These are phyloP conservation scores for Melanostoma scalare DNA, from an alignment of 2,888 invertebrate genomes.

Conservation along the genomic window DNA sequence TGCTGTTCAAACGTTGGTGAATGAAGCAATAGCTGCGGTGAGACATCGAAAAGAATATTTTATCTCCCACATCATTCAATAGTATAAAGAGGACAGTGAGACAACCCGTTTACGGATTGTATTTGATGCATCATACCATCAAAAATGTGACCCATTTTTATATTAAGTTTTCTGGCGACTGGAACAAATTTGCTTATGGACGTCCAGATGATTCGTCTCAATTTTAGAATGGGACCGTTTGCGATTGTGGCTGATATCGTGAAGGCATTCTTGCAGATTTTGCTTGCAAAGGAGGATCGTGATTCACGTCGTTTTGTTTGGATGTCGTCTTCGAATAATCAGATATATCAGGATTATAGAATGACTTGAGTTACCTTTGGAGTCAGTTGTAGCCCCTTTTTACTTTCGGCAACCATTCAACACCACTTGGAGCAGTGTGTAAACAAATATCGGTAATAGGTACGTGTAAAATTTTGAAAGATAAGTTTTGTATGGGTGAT, in stretches of 20 bases:
- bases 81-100: too few relatives aligned
- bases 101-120: too few relatives aligned
- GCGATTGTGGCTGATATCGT: constrained; percentile 9
- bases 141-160: too few relatives aligned
- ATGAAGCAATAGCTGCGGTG: constrained; percentile 15
- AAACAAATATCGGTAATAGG: not conserved
- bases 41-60: too few relatives aligned
- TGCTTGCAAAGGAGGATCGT: not conserved
- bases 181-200: constrained; percentile 23
- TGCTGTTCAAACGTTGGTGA: constrained; percentile 13
- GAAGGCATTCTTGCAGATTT: constrained; percentile 15
- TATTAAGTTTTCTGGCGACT: constrained; percentile 14
- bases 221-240: constrained; percentile 20
- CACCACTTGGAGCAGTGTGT: constrained; percentile 1
- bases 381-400: constrained; percentile 2
- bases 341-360: constrained; percentile 7
- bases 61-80: too few relatives aligned
- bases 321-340: not conserved
- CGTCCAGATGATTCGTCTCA: not conserved
- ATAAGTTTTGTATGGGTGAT: constrained; percentile 19
- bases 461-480: not conserved
- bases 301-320: constrained; percentile 7
- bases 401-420: constrained; percentile 3
- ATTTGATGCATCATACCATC: too few relatives aligned
- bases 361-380: constrained; percentile 16